These are phyloP conservation scores for Eclectus roratus DNA, from an alignment of 2,113 vertebrate genomes.

Conservation along the genomic window DNA sequence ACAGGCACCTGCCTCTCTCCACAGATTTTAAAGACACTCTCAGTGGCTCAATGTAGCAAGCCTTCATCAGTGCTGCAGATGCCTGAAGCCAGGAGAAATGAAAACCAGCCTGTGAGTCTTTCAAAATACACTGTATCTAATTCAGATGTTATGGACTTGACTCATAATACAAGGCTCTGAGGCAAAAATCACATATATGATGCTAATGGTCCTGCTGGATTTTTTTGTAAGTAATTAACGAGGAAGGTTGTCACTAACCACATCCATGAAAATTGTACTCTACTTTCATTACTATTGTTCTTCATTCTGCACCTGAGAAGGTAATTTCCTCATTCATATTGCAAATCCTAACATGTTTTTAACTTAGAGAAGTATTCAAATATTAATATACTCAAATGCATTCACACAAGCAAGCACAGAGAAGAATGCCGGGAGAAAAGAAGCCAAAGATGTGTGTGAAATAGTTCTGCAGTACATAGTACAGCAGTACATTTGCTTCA, in stretches of 20 bases:
- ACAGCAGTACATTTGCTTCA: neutral
- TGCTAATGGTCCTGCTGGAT: neutral
- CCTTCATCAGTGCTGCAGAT: neutral
- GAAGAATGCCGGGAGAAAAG: neutral
- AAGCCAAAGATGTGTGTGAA: neutral
- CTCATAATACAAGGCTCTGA: neutral
- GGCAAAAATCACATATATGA: neutral
- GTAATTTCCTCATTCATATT: neutral
- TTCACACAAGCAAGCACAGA: neutral
- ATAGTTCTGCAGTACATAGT: neutral
- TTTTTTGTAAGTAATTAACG: neutral
- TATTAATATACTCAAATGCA: neutral
- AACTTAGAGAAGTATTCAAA: neutral
- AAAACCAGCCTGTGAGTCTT: neutral
- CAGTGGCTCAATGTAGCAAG: neutral
- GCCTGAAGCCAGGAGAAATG: neutral
- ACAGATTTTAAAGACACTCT: neutral
- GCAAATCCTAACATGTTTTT: neutral
- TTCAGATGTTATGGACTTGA: neutral
- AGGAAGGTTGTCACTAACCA: neutral
- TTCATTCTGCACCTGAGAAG: neutral
- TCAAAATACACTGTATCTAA: neutral
- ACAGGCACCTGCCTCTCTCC: neutral
- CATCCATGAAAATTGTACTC: neutral
- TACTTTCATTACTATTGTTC: neutral